Conservation (phyloP, 2,797 vertebrate species). For the Oreochromis mossambicus region DNA sequence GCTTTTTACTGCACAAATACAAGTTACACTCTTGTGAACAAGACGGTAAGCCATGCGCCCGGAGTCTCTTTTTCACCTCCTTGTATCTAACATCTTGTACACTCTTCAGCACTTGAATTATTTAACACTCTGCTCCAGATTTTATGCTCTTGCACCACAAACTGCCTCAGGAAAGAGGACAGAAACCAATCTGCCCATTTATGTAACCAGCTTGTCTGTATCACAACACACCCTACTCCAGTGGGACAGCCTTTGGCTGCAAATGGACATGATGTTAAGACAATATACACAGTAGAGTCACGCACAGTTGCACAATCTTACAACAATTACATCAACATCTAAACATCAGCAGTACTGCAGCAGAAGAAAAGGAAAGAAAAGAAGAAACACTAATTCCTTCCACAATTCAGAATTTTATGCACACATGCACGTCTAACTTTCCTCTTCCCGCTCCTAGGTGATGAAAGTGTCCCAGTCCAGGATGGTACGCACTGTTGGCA, state of each 20-base stretch:
- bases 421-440: background rate
- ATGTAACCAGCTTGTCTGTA: background rate
- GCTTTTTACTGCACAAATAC: constrained; percentile 73
- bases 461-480: constrained; percentile 64
- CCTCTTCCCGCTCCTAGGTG: constrained; percentile 43
- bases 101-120: background rate
- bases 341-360: background rate
- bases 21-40: constrained; percentile 67
- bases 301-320: constrained; percentile 9
- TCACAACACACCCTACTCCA: background rate
- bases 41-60: constrained; percentile 58
- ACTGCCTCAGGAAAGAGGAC: background rate
- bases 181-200: constrained; percentile 6
- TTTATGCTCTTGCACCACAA: background rate
- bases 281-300: constrained; percentile 16
- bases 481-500: constrained; percentile 55
- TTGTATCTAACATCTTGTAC: background rate
- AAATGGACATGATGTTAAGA: background rate
- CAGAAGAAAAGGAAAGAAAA: background rate
- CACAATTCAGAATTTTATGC: background rate
- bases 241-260: constrained; percentile 20
- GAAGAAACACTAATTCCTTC: background rate
- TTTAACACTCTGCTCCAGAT: background rate
- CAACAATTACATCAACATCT: constrained; percentile 6
- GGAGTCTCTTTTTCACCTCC: background rate